Conservation (phyloP, 2,797 vertebrate genomes). For the Antennarius maculatus region DNA sequence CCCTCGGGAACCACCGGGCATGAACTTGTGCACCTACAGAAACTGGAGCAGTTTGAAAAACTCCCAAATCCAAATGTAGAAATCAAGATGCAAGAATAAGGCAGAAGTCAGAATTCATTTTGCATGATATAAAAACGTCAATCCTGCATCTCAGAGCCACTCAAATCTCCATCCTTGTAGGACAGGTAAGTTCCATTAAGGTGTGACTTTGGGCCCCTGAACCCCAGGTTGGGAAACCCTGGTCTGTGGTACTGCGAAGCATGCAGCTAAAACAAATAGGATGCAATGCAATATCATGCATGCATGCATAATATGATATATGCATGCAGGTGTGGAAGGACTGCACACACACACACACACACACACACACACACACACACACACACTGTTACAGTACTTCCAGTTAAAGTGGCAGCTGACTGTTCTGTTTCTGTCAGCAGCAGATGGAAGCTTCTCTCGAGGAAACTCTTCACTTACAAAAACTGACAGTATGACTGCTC, state of each 20-base stretch:
- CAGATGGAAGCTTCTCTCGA: constrained; percentile 62
- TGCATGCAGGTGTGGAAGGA: constrained; percentile 19
- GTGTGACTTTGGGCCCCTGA: not conserved
- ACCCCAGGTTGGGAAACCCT: constrained; percentile 1
- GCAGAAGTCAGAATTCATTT: not conserved
- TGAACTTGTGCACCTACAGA: not conserved
- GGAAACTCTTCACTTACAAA: constrained; percentile 65
- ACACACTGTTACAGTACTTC: not conserved
- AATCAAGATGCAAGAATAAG: not conserved
- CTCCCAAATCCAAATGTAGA: not conserved
- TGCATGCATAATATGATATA: no score
- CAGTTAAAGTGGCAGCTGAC: constrained; percentile 43
- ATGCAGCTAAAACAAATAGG: not conserved
- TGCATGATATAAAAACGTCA: no score
- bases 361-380: no score
- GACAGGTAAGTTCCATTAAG: no score
- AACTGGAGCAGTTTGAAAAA: not conserved
- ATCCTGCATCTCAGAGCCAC: no score
- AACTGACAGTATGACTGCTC: constrained; percentile 49
- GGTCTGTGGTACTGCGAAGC: not conserved
- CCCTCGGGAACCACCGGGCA: no score
- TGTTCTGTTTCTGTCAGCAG: constrained; percentile 65
- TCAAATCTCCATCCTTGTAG: no score
- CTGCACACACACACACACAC: no score
- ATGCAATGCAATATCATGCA: not conserved